Base-by-base conservation (phyloP, 2,113 vertebrate species). In the Muntiacus muntjak region DNA sequence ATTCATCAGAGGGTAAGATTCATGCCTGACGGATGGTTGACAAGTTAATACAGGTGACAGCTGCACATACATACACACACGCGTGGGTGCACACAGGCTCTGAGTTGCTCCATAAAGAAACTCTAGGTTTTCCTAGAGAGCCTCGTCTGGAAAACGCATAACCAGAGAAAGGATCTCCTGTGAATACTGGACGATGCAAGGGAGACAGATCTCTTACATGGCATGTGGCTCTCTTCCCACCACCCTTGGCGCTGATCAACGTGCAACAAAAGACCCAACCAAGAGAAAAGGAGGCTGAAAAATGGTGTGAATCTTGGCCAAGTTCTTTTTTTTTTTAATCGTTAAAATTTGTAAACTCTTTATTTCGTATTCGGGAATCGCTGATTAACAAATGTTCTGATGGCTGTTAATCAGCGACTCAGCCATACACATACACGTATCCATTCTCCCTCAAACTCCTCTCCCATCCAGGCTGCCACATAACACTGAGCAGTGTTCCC, bases 121-220 rank as follows among this genome's bases (percentile, higher is more conserved):
- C 10, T 87, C 28, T 26, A 86, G 85, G 96, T 88, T 96, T 98
- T 97, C 89, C 92, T 97, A 25, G 94, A 96, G 47, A 96, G 89
- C 47, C 55, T 55, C 45, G 23, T 89, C 89, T 55, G 33, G 67
- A 86, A 84, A 89, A 93, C 25, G 64, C 40, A 55, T 16, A 97
- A 26, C 23, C 47, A 55, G 90, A 54, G 88, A 28, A 52, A 58
- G 25, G 23, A 87, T 67, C 81, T 17, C 7, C 83, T 47, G 88
- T 45, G 90, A 76, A 81, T 17, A n/a, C 12, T 36, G 62, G 78
- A 43, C 11, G 8, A 52, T 43, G 86, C 57, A 26, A 25, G 55
- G 50, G 54, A 78, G 79, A 64, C 6, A 17, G 85, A 71, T 84
- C 92, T 89, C 87, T 91, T n/a, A 87, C 74, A 19, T 1, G 3